Evolutionary conservation across 2,113 vertebrate genomes (phyloP).

Genomic region (Morone saxatilis): DNA sequence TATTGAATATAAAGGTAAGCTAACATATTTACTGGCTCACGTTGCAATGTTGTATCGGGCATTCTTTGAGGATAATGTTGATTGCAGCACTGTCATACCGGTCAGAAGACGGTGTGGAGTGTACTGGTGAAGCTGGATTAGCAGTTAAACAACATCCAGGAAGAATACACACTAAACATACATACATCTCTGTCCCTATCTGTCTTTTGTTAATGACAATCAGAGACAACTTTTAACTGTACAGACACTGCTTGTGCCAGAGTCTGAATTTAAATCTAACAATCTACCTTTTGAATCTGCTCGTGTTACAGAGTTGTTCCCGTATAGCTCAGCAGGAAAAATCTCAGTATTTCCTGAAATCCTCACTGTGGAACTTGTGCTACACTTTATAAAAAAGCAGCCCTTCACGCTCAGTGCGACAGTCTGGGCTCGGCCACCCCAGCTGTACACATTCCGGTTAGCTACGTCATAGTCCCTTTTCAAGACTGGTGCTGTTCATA

Average conservation of each 20-base stretch:
- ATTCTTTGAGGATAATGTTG: neutral
- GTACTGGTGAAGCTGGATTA: conserved; percentile 4
- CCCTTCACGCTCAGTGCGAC: neutral
- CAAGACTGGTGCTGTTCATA: conserved; percentile 55
- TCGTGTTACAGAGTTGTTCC: neutral
- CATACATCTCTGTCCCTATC: neutral
- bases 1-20: neutral
- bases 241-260: conserved; percentile 15
- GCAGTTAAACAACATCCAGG: neutral
- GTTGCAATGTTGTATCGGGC: no score
- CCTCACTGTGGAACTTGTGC: conserved; percentile 28
- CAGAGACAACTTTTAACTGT: conserved; percentile 22
- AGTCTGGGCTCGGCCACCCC: conserved; percentile 13
- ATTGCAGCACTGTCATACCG: neutral
- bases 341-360: conserved; percentile 10
- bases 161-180: neutral
- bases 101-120: neutral
- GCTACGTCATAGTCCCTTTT: neutral
- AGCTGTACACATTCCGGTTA: neutral
- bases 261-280: conserved; percentile 7
- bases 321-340: neutral
- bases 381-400: conserved; percentile 26
- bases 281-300: neutral
- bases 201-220: conserved; percentile 51
- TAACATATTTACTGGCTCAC: neutral